A percentile compares a stretch with the other conserved stretches of the same genome.
Evolutionary conservation across 2,888 invertebrate species (phyloP).

Genomic region (Cyrtodaria siliqua): DNA sequence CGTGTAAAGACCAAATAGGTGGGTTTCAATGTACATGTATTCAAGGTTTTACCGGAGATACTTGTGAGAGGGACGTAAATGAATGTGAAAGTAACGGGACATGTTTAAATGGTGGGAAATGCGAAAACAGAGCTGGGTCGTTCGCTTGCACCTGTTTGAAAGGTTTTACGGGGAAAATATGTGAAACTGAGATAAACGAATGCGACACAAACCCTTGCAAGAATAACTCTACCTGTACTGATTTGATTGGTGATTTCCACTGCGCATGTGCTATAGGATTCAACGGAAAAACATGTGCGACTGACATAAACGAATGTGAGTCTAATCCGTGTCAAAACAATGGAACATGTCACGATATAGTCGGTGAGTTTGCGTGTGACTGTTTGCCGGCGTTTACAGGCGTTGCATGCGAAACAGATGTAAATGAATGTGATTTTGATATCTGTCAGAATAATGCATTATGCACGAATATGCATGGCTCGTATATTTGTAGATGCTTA

Average conservation of each 20-base stretch:
- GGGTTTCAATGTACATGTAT: slow-evolving; percentile 48
- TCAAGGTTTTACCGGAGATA: slow-evolving; percentile 50
- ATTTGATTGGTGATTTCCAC: slow-evolving; percentile 7
- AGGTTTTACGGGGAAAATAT: slow-evolving; percentile 18
- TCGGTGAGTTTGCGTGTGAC: slow-evolving; percentile 59
- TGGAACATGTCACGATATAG: slow-evolving; percentile 52
- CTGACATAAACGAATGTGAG: slow-evolving; percentile 13
- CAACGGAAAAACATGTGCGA: background rate
- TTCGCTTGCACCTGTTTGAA: slow-evolving; percentile 67
- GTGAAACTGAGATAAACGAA: slow-evolving; percentile 42
- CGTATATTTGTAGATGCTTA: slow-evolving; percentile 62
- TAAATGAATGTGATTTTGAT: slow-evolving; percentile 54
- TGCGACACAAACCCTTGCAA: slow-evolving; percentile 38
- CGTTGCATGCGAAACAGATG: slow-evolving; percentile 47
- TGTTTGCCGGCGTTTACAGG: slow-evolving; percentile 63
- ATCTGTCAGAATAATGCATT: slow-evolving; percentile 61
- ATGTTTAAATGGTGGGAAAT: slow-evolving; percentile 40
- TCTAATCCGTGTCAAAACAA: background rate
- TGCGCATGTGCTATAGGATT: slow-evolving; percentile 6
- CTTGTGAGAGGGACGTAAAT: slow-evolving; percentile 52
- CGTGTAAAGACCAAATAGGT: too few species aligned
- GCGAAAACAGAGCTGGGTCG: slow-evolving; percentile 44
- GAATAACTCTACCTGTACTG: slow-evolving; percentile 27
- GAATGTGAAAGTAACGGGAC: slow-evolving; percentile 33
- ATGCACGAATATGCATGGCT: slow-evolving; percentile 57